Base-by-base conservation (phyloP, 92 coral and sea anemone genomes). In the Desmophyllum pertusum region DNA sequence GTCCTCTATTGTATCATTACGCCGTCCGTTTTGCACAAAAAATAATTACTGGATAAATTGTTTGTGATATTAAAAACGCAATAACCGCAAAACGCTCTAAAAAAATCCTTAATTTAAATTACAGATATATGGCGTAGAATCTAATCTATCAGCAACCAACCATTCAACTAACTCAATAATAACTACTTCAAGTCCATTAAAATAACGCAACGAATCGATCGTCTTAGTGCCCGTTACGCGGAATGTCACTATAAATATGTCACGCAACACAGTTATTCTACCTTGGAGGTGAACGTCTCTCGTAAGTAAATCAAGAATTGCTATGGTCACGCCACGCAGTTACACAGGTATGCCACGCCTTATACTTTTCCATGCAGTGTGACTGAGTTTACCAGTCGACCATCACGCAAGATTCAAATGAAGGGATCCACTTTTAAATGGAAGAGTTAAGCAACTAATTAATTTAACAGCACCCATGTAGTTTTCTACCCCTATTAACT, bases 241-340 rank as follows among this genome's bases (percentile, higher is more conserved):
- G 18, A 19, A 46, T 46, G 57, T 72, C 31, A 72, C 77, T 25
- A 72, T 45, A 72, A 72, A 72, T 72, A 72, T 45, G 77, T 43
- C 77, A 72, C 77, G 77, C 77, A 41, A 72, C 31, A 43, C 77
- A 59, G 65, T 59, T 59, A 27, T 17, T 59, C 65, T 59, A 10
- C n/a, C 1, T 21, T 25, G 3, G 65, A 59, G 53, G 48, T 43
- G 48, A 1, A n/a, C n/a, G n/a, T n/a, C n/a, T n/a, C n/a, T n/a
- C n/a, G n/a, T n/a, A n/a, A n/a, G 25, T 27, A 59, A 59, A 59
- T 59, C 65, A 25, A 27, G 25, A 33, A 33, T 25, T 59, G 35
- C 65, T 13, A 59, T 59, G 65, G 33, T 55, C 65, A 59, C 65
- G 27, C 65, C 65, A 15, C 17, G 65, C 27, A 59, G 5, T 45